Base-by-base conservation (phyloP, 2,797 vertebrate species). In the Ataeniobius toweri region DNA sequence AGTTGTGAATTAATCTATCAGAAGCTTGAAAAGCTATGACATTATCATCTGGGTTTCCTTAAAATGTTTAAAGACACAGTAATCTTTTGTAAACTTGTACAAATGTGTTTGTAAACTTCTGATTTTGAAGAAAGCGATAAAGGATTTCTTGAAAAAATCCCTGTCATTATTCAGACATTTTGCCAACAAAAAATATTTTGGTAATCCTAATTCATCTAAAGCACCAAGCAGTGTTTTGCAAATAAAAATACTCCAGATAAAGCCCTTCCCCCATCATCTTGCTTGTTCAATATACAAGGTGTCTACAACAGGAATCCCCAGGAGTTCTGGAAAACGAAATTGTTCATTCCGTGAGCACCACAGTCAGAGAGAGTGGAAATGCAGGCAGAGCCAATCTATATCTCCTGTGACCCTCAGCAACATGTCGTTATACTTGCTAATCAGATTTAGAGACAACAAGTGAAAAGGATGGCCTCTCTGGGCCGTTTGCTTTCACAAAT, bases 361-460 rank as follows among this genome's bases (percentile, higher is more conserved):
- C 68, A 67, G 75, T 74, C 86, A 65, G 26, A 16, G 85, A 81
- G 81, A 83, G 81, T 7, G 77, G 74, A 83, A 83, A 85, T 24
- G 85, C 83, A 88, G 79, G 83, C 84, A 85, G 82, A 82, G 82
- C 86, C 85, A 86, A 94, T 94, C 94, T 92, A 91, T 94, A 92
- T 94, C 92, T 92, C 85, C 80, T 69, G 85, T 93, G 93, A 93
- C 92, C 92, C 89, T 88, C 85, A 87, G 93, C 86, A 91, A 93
- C 92, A 92, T 91, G 91, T 93, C 92, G 85, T 93, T 93, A 93
- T 91, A 90, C 92, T 89, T 80, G 85, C 91, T 95, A 95, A 96
- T 96, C 92, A 93, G 86, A 95, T 95, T 94, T 94, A 82, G 88
- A 92, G 85, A 92, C 86, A 93, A 93, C 88, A 93, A 93, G 92